These are phyloP conservation scores for Montipora cactus DNA, from an alignment of 64 coral and sea anemone species.

Conservation along the genomic window DNA sequence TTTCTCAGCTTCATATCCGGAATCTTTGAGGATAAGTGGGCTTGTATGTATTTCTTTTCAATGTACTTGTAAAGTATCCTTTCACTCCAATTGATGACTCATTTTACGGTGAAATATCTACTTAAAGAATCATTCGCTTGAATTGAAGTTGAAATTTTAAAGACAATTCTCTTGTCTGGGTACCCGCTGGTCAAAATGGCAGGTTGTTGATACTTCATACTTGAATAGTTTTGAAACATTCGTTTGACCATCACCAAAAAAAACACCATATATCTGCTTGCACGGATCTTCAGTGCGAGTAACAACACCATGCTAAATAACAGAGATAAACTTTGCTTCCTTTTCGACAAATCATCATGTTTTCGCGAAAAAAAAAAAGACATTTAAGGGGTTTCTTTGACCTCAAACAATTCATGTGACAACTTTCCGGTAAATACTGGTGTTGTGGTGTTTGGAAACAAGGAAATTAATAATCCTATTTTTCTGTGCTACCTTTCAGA, in stretches of 20 bases:
- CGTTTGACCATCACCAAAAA: background rate
- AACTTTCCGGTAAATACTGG: background rate
- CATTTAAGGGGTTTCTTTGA: background rate
- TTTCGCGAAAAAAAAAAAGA: background rate
- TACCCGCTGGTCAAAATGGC: conserved; percentile 31
- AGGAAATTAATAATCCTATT: background rate
- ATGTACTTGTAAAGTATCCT: too few relatives aligned
- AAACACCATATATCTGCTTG: background rate
- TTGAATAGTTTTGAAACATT: conserved; percentile 2
- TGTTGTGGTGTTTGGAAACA: too few relatives aligned
- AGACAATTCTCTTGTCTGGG: background rate
- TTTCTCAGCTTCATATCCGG: too few relatives aligned
- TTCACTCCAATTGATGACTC: too few relatives aligned
- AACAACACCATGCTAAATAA: background rate
- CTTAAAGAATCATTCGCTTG: background rate
- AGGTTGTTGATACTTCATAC: conserved; percentile 43
- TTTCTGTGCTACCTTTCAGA: background rate
- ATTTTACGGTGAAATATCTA: background rate
- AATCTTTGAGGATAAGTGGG: too few relatives aligned
- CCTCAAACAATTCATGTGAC: background rate
- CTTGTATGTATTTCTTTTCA: too few relatives aligned
- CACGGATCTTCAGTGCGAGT: background rate
- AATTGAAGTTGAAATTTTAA: background rate
- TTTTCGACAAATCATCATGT: background rate
- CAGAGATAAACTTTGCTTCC: background rate